Evolutionary conservation across 2,888 invertebrate species (phyloP), one percentile per base, ranked within the genome.

Genomic region (Aplocera efformata): DNA sequence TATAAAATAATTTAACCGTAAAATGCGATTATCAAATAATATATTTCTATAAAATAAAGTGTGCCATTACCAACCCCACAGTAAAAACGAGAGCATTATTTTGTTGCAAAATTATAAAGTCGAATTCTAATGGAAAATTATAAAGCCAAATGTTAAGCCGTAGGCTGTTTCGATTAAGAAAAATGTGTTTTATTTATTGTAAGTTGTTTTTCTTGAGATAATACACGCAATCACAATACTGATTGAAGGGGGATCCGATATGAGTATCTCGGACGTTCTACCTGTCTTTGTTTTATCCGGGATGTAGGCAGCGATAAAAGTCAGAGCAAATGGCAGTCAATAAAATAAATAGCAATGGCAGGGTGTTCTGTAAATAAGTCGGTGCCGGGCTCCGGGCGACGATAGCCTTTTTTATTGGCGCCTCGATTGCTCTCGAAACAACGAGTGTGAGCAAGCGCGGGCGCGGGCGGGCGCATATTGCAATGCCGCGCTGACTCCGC

Each of bases 401-500:
- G 84, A 84, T 88, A 85, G 86, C 68, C 82, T 88, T 88, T 88
- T 89, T 89, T 89, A 89, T 89, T 88, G 88, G 79, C 82, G 85
- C 84, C 84, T 82, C 83, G 80, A 88, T 88, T 80, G 86, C 88
- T 84, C 88, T 88, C 82, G 81, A 85, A 83, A 85, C 84, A 80
- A 77, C 70, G 84, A 80, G 81, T 74, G 80, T 62, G 74, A 76
- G 70, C 13, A 5, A 5, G 13, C 13, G 66, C 59, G 58, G 9
- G 34, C 35, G 61, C 54, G 51, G 53, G 46, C 46, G 53, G 65
- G 62, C 74, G 79, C 78, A 79, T 79, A 78, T 77, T 79, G 69
- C 67, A 69, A 46, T 61, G 66, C 63, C 53, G 50, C 58, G 82
- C 84, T 76, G 82, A 82, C 76, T 62, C 66, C 50, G 72, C 83